Conservation (phyloP, 1,140 invertebrate species). For the Drosophila ercepeae region DNA sequence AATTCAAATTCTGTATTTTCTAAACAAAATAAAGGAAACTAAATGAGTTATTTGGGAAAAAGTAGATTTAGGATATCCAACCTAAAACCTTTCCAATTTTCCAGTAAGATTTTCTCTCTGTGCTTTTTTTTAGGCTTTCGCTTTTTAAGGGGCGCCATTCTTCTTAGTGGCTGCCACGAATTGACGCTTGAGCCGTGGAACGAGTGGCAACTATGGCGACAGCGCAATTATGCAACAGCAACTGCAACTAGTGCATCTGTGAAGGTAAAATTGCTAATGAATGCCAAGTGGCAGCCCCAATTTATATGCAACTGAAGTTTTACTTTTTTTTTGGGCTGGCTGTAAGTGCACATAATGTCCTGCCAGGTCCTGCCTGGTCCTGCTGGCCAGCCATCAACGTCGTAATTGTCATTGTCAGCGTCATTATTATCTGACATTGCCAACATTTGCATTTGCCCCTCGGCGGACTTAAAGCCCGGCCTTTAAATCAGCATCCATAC, state of each 20-base stretch:
- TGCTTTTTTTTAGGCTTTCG: constrained; percentile 14
- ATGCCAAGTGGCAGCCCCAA: constrained; percentile 68
- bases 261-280: constrained; percentile 74
- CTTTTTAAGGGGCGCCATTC: constrained; percentile 4
- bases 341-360: constrained; percentile 61
- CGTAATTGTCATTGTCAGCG: constrained; percentile 8
- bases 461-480: constrained; percentile 52
- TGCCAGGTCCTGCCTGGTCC: not conserved
- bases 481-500: constrained; percentile 64
- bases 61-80: too few species aligned
- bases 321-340: constrained; percentile 45
- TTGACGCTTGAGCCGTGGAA: constrained; percentile 47
- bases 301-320: constrained; percentile 71
- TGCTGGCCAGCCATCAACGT: not conserved
- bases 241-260: constrained; percentile 49
- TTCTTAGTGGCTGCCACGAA: constrained; percentile 41
- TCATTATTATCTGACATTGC: constrained; percentile 43
- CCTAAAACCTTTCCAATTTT: too few species aligned
- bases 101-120: not conserved
- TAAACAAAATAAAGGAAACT: not conserved
- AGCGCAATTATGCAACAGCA: constrained; percentile 29
- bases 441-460: constrained; percentile 54
- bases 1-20: not conserved
- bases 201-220: constrained; percentile 30
- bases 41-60: not conserved